A percentile compares a stretch with the other conserved stretches of the same genome.
phyloP scores from a whole-genome alignment of 2,113 vertebrate genomes.

The Lepus timidus region DNA sequence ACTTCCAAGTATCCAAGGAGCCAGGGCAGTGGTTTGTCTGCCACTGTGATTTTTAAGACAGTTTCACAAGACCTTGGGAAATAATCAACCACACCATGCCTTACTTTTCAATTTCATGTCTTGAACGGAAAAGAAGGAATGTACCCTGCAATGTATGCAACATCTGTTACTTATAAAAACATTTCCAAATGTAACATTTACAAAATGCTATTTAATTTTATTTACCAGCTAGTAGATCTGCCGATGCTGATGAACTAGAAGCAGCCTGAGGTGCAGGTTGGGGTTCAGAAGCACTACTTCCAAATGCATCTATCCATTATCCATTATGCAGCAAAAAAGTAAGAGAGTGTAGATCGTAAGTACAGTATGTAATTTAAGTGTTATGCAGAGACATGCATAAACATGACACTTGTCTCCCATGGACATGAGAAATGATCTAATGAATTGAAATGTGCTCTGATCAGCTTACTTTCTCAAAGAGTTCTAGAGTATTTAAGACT shows the following conservation, averaged over 20 bases:
- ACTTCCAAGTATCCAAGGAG: background rate
- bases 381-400: conserved; percentile 52
- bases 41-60: conserved; percentile 22
- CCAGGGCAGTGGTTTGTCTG: background rate
- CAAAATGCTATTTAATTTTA: conserved; percentile 68
- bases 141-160: conserved; percentile 21
- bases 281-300: conserved; percentile 90
- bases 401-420: background rate
- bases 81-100: background rate
- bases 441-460: background rate
- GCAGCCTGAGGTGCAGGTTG: conserved; percentile 91
- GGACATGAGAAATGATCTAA: background rate
- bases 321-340: conserved; percentile 89
- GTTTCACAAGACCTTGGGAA: conserved; percentile 22
- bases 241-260: conserved; percentile 91
- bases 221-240: conserved; percentile 97
- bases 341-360: conserved; percentile 82
- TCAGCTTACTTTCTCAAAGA: conserved; percentile 20
- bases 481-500: conserved; percentile 39
- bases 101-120: conserved; percentile 37
- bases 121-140: conserved; percentile 55
- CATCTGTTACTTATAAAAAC: conserved; percentile 56
- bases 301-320: conserved; percentile 94
- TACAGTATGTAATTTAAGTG: conserved; percentile 48
- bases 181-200: conserved; percentile 66